phyloP scores from a whole-genome alignment of 1,140 invertebrate genomes.

The Aphis gossypii region DNA sequence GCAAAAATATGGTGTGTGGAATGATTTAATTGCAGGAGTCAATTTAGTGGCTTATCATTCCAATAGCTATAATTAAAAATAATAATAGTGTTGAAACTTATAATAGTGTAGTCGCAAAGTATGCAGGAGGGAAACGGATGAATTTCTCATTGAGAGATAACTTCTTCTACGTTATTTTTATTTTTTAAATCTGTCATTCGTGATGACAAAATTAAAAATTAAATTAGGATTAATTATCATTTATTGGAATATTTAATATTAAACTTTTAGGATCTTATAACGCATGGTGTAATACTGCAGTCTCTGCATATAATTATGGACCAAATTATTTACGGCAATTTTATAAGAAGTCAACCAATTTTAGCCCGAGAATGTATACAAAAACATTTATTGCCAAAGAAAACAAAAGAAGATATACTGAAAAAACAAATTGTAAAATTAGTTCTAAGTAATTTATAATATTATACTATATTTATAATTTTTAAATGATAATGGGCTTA shows the following conservation, averaged over 20 bases:
- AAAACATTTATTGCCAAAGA: background rate
- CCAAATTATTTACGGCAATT: background rate
- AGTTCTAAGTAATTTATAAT: too few relatives aligned
- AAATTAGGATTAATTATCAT: background rate
- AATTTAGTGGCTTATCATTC: background rate
- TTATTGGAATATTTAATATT: background rate
- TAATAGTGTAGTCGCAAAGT: background rate
- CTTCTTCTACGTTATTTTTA: background rate
- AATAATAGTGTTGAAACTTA: background rate
- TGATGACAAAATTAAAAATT: background rate
- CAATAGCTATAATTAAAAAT: background rate
- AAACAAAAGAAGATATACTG: too few relatives aligned
- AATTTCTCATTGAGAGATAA: background rate
- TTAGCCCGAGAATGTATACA: background rate
- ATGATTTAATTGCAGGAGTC: background rate
- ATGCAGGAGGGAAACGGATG: background rate
- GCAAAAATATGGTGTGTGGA: background rate
- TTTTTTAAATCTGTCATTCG: background rate
- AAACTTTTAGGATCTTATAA: background rate
- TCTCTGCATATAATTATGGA: background rate
- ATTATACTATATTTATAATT: too few relatives aligned
- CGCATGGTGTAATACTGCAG: background rate
- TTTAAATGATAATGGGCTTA: too few relatives aligned
- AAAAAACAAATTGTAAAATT: too few relatives aligned
- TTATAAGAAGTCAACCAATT: background rate